Evolutionary conservation across 37 sponge, comb jelly and placozoan genomes (phyloP).

Genomic region (Halisarca cf. caerulea): DNA sequence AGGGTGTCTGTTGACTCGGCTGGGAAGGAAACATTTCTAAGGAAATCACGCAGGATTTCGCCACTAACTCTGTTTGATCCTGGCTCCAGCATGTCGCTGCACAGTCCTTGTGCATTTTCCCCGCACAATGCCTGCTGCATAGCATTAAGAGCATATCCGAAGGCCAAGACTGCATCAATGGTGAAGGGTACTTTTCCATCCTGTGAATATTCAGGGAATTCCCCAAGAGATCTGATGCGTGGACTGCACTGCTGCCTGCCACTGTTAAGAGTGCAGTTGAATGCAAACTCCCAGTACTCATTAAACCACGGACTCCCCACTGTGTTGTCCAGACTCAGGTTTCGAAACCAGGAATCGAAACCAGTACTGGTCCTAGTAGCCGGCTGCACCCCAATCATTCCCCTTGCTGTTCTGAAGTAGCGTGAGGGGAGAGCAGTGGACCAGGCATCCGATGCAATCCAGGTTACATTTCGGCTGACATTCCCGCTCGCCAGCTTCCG

Average conservation of each 20-base stretch:
- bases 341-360: background rate
- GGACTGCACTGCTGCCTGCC: background rate
- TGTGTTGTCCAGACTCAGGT: background rate
- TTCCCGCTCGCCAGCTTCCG: background rate
- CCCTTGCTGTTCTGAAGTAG: background rate
- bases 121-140: background rate
- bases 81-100: background rate
- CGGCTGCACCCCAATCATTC: slow-evolving; percentile 12
- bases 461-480: background rate
- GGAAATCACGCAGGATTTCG: background rate
- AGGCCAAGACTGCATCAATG: slow-evolving; percentile 9
- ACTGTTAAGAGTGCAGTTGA: background rate
- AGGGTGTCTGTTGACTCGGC: background rate
- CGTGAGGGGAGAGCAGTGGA: background rate
- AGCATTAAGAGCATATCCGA: background rate
- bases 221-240: background rate
- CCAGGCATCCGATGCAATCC: background rate
- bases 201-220: background rate
- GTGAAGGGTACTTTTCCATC: background rate
- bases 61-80: background rate
- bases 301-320: background rate
- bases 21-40: background rate
- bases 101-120: background rate
- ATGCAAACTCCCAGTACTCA: background rate
- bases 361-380: background rate